These are phyloP conservation scores for Pterostichus niger DNA, from an alignment of 2,888 invertebrate species.

Conservation along the genomic window DNA sequence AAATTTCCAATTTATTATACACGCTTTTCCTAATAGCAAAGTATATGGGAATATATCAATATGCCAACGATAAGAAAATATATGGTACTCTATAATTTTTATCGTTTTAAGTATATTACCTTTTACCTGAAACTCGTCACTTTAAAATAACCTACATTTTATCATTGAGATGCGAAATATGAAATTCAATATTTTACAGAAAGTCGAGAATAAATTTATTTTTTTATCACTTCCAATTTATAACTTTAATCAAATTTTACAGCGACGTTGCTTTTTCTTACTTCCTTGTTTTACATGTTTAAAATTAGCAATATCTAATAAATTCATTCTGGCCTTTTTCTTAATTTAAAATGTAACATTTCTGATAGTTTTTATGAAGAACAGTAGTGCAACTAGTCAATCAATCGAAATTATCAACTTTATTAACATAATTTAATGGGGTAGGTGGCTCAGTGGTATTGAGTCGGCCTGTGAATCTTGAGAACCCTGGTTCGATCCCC, in stretches of 20 bases:
- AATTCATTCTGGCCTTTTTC: too few species aligned
- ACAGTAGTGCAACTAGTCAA: too few species aligned
- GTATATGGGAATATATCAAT: constrained; percentile 37
- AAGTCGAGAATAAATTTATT: constrained; percentile 7
- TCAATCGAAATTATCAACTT: too few species aligned
- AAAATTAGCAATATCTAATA: background rate
- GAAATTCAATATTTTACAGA: constrained; percentile 38
- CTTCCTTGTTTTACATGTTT: too few species aligned
- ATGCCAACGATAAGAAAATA: constrained; percentile 31
- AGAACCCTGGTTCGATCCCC: too few species aligned
- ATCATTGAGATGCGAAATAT: constrained; percentile 37
- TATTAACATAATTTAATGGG: too few species aligned
- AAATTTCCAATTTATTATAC: constrained; percentile 48
- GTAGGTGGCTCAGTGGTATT: too few species aligned
- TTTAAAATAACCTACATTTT: constrained; percentile 27
- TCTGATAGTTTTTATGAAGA: too few species aligned
- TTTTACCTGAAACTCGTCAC: constrained; percentile 41
- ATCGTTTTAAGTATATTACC: constrained; percentile 26
- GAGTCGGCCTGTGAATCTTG: too few species aligned
- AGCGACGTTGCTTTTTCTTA: too few species aligned
- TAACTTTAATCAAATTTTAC: background rate
- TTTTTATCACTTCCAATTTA: constrained; percentile 31
- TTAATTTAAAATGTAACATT: too few species aligned
- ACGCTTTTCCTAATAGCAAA: constrained; percentile 29
- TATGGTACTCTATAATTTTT: constrained; percentile 18